Evolutionary conservation across 2,113 vertebrate genomes (phyloP), one percentile per base, ranked within the genome.

Genomic region (Accipiter cooperii): DNA sequence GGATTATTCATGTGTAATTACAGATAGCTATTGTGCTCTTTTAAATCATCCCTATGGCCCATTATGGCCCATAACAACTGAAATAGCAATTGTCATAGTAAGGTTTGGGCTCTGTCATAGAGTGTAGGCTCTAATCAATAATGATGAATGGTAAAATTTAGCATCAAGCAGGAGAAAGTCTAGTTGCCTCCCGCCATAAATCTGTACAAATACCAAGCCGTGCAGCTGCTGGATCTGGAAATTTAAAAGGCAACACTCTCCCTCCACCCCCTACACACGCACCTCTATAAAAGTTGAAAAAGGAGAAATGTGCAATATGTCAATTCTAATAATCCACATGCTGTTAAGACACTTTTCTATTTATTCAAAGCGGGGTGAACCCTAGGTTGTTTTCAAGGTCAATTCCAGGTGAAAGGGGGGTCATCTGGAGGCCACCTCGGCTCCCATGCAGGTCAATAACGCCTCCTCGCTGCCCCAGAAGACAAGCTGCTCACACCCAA

Each of bases 1-100:
- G 98, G 98, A 99, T 99, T 99, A 99, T 99, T 99, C 99, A 99
- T 99, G 98, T 98, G 98, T 98, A 99, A 99, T 99, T 98, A 99
- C 98, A 99, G 98, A 99, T 99, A 99, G 99, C 98, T 99, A 99
- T 99, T 98, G 98, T 98, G 98, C 97, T 96, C 97, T 98, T 99
- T 99, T 99, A 99, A 99, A 99, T 99, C 98, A 98, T 98, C 96
- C 97, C 98, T 97, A 96, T 98, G 97, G 97, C 97, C 97, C 98
- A 98, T 99, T 98, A 99, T 98, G 97, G 98, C 96, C 98, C 98
- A 98, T 98, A 99, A 98, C 98, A 99, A 99, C 98, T 98, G 97
- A 98, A 98, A 98, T 97, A 98, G 98, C 98, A 99, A 99, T 99
- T 99, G 98, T 99, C 98, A 98, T 98, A 98, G 98, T 98, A 98